These are phyloP conservation scores for Otus sunia DNA, from an alignment of 2,113 vertebrate species.

Conservation along the genomic window DNA sequence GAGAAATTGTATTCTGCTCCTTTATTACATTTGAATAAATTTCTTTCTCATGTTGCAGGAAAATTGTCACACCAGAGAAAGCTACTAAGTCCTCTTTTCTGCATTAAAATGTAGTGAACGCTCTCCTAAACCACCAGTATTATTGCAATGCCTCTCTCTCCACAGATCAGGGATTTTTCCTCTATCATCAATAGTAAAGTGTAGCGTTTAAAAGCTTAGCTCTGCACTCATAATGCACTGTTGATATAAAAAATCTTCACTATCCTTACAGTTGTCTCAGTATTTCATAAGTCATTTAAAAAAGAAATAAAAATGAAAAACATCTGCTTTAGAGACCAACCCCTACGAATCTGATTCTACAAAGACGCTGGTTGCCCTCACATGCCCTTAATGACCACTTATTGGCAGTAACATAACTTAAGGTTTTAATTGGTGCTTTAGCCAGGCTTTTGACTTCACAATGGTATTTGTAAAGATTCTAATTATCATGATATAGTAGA, in stretches of 20 bases:
- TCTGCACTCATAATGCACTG: not conserved
- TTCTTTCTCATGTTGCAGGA: not conserved
- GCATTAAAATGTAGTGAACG: not conserved
- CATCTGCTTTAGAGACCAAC: not conserved
- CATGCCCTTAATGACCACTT: constrained; percentile 47
- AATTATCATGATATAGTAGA: constrained; percentile 44
- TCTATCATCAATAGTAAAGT: not conserved
- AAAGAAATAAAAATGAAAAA: constrained; percentile 35
- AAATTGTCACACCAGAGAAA: not conserved
- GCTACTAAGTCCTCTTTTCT: not conserved
- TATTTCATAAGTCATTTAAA: not conserved
- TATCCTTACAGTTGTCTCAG: not conserved
- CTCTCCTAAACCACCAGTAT: not conserved
- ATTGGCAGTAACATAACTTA: constrained; percentile 59
- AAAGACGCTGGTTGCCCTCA: not conserved
- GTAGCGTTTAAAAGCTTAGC: not conserved
- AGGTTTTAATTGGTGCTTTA: constrained; percentile 49
- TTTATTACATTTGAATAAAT: not conserved
- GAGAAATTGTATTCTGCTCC: not conserved
- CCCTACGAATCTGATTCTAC: not conserved
- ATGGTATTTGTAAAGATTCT: constrained; percentile 50
- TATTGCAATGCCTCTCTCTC: not conserved
- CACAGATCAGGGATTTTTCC: not conserved
- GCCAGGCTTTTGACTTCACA: constrained; percentile 24
- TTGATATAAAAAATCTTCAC: not conserved